phyloP scores from a whole-genome alignment of 1,140 invertebrate genomes.

The Ylistrum balloti region DNA sequence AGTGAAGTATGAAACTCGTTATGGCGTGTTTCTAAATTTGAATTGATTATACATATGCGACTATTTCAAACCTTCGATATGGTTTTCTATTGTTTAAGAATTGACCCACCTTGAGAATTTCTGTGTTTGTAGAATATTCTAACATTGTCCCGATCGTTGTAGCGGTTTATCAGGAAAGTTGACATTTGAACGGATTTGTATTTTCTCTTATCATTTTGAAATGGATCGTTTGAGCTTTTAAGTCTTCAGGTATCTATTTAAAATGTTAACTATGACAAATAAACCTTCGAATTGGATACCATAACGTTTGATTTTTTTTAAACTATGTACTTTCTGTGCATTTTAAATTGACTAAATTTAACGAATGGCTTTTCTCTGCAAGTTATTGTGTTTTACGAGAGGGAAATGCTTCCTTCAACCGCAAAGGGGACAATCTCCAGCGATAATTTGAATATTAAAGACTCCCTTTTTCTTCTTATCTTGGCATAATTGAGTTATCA shows the following conservation, averaged over 20 bases:
- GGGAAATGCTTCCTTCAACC: neutral
- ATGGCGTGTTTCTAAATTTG: neutral
- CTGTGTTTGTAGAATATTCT: neutral
- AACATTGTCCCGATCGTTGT: neutral
- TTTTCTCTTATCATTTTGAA: neutral
- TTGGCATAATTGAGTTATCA: constrained; percentile 21
- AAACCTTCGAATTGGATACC: neutral
- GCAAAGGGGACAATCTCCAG: neutral
- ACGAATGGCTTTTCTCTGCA: neutral
- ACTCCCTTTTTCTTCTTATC: constrained; percentile 8
- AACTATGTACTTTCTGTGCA: too few species aligned
- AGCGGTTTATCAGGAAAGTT: neutral
- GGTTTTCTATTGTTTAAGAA: neutral
- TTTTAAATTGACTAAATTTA: neutral
- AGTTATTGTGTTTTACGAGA: neutral
- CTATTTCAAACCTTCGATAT: neutral
- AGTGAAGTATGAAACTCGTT: neutral
- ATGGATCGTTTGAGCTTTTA: neutral
- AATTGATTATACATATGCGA: neutral
- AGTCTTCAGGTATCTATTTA: neutral
- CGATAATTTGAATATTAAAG: neutral
- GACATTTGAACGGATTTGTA: neutral
- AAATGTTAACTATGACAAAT: constrained; percentile 7
- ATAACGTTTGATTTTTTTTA: neutral
- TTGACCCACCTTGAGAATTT: neutral